Conservation (phyloP, 2,113 vertebrate genomes). For the Mus musculus region GRCm39 chr7:53255501-53256000, state of each 20-base stretch:
- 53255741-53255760: slow-evolving; percentile 37
- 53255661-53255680: slow-evolving; percentile 57
- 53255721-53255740: slow-evolving; percentile 43
- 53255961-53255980: too few relatives aligned
- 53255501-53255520: neutral
- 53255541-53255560: neutral
- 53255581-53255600: slow-evolving; percentile 39
- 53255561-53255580: slow-evolving; percentile 19
- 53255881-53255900: neutral
- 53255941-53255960: fast-evolving
- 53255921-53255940: neutral
- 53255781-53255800: neutral
- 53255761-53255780: neutral
- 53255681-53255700: slow-evolving; percentile 59
- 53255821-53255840: neutral
- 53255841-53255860: neutral
- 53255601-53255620: slow-evolving; percentile 16
- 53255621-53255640: slow-evolving; percentile 51
- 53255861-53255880: neutral
- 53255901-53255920: neutral
- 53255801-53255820: neutral
- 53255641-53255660: slow-evolving; percentile 59
- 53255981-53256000: neutral
- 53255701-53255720: slow-evolving; percentile 55
- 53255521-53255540: neutral